phyloP scores from a whole-genome alignment of 1,140 invertebrate species.

The Magallana gigas region DNA sequence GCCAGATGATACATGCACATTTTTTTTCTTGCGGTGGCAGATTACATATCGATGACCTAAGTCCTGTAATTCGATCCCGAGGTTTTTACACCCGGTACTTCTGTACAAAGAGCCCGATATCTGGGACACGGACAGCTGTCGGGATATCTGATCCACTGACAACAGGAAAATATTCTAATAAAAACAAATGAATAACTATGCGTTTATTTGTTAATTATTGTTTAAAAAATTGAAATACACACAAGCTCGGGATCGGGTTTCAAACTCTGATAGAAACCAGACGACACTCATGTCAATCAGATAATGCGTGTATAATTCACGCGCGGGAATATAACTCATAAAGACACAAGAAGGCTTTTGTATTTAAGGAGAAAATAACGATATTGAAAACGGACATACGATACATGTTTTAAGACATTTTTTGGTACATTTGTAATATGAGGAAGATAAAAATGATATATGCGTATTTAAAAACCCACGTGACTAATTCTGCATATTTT shows the following conservation, averaged over 20 bases:
- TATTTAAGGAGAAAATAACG: not conserved
- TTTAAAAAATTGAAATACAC: constrained; percentile 23
- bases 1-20: constrained; percentile 19
- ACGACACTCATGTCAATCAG: constrained; percentile 32
- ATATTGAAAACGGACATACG: not conserved
- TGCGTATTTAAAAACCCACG: too few relatives aligned
- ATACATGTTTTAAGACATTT: not conserved
- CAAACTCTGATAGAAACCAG: not conserved
- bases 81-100: not conserved
- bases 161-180: constrained; percentile 18
- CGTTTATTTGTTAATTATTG: constrained; percentile 24
- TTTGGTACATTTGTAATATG: not conserved
- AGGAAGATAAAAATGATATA: not conserved
- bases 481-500: too few relatives aligned
- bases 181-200: constrained; percentile 30
- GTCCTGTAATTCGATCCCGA: not conserved
- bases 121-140: not conserved
- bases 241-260: constrained; percentile 13
- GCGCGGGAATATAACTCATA: not conserved
- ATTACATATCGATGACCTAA: constrained; percentile 25
- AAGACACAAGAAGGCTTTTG: constrained; percentile 18
- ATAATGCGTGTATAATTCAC: constrained; percentile 1
- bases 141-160: constrained; percentile 9
- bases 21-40: not conserved
- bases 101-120: not conserved